Percentiles rank a stretch among this genome's conserved stretches.
phyloP scores from a whole-genome alignment of 35 echinoderm and acorn worm genomes.

The Patiria miniata region DNA sequence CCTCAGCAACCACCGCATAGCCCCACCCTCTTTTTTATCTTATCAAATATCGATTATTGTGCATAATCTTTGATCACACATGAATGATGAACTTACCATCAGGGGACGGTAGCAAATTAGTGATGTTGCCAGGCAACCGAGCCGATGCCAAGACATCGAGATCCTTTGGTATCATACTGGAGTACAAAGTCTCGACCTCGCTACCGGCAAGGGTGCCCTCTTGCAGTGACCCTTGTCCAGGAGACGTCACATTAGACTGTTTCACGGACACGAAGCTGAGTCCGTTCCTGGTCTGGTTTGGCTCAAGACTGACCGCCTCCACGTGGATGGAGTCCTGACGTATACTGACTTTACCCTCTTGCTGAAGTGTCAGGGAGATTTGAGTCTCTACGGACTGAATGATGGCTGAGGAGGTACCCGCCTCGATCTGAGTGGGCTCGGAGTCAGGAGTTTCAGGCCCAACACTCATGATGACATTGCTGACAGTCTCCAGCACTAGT shows the following conservation, averaged over 20 bases:
- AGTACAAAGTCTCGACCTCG: neutral
- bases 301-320: neutral
- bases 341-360: neutral
- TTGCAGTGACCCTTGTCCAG: neutral
- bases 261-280: constrained; percentile 16
- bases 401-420: neutral
- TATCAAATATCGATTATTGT: too few relatives aligned
- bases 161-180: neutral
- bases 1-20: too few relatives aligned
- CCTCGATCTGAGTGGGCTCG: neutral
- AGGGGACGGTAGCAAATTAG: neutral
- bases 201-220: neutral
- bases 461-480: neutral
- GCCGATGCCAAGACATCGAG: neutral
- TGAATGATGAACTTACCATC: too few relatives aligned
- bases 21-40: too few relatives aligned
- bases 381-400: constrained; percentile 1
- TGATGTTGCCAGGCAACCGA: neutral
- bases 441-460: neutral
- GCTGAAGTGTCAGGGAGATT: constrained; percentile 22
- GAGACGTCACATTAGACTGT: neutral
- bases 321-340: neutral
- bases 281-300: neutral
- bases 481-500: constrained; percentile 2
- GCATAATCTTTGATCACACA: too few relatives aligned